Evolutionary conservation across 2,113 vertebrate genomes (phyloP).

Genomic region (Cyanistes caeruleus): DNA sequence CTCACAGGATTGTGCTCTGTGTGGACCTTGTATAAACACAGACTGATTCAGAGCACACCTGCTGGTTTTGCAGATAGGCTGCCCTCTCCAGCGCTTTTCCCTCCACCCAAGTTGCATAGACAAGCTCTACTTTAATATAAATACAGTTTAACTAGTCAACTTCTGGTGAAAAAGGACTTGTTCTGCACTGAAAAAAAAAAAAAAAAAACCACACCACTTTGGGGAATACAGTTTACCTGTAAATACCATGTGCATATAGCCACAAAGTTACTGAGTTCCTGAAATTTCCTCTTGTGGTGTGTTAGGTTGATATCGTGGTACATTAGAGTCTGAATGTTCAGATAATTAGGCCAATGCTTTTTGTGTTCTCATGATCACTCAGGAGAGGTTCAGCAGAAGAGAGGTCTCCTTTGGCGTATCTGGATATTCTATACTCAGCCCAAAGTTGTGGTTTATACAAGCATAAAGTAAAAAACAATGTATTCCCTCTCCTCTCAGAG

Average conservation of each 20-base stretch:
- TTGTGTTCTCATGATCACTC: neutral
- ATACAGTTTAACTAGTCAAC: neutral
- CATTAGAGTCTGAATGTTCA: neutral
- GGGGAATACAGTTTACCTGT: neutral
- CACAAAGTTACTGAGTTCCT: neutral
- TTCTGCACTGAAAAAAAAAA: neutral
- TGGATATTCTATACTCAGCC: neutral
- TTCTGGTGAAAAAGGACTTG: neutral
- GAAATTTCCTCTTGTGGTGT: neutral
- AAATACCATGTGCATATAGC: fast-evolving
- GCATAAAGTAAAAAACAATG: neutral
- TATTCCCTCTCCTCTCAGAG: neutral
- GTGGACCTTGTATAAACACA: neutral
- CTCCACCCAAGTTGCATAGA: neutral
- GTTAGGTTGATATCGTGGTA: neutral
- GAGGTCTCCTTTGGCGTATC: neutral
- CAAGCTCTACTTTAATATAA: neutral
- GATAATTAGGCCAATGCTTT: neutral
- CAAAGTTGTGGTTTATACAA: neutral
- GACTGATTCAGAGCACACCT: neutral
- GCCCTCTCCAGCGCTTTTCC: neutral
- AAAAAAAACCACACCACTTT: neutral
- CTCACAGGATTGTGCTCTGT: neutral
- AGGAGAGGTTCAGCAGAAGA: neutral
- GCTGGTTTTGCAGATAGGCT: neutral